These are phyloP conservation scores for Charadrius vociferus DNA, from an alignment of 2,113 vertebrate genomes.

Conservation along the genomic window DNA sequence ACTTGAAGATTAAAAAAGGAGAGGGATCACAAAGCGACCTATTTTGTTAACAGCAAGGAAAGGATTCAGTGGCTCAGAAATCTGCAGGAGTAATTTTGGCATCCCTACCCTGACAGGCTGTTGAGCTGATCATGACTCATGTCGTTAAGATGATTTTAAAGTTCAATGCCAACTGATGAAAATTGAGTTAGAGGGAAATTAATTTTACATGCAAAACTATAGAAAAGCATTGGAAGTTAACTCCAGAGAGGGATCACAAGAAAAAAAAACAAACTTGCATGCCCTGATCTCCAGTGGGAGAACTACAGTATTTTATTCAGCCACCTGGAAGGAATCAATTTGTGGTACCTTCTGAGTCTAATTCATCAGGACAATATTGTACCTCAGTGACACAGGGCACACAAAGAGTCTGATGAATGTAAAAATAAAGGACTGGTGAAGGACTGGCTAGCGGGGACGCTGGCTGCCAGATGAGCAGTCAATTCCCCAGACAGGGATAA, in stretches of 20 bases:
- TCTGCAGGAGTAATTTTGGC: constrained; percentile 10
- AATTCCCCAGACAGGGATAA: not conserved
- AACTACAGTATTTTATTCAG: constrained; percentile 25
- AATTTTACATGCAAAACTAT: constrained; percentile 38
- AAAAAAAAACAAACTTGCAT: constrained; percentile 2
- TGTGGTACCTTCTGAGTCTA: constrained; percentile 42
- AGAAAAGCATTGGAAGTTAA: constrained; percentile 14
- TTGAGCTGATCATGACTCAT: constrained; percentile 23
- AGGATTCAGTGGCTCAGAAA: constrained; percentile 17
- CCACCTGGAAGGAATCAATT: constrained; percentile 62
- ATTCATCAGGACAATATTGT: constrained; percentile 31
- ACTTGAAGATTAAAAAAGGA: not conserved
- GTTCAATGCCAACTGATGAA: constrained; percentile 37
- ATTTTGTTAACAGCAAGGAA: constrained; percentile 19
- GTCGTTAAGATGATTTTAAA: constrained; percentile 37
- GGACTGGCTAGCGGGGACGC: not conserved
- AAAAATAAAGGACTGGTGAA: not conserved
- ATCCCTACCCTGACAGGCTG: constrained; percentile 1
- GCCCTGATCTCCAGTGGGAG: not conserved
- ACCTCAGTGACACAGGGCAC: not conserved
- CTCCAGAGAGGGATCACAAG: constrained; percentile 7
- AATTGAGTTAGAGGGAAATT: constrained; percentile 42
- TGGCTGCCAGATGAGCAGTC: not conserved
- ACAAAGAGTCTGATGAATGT: not conserved
- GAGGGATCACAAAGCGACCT: not conserved